These are phyloP conservation scores for Chiroxiphia lanceolata DNA, from an alignment of 2,797 vertebrate species.

Conservation along the genomic window DNA sequence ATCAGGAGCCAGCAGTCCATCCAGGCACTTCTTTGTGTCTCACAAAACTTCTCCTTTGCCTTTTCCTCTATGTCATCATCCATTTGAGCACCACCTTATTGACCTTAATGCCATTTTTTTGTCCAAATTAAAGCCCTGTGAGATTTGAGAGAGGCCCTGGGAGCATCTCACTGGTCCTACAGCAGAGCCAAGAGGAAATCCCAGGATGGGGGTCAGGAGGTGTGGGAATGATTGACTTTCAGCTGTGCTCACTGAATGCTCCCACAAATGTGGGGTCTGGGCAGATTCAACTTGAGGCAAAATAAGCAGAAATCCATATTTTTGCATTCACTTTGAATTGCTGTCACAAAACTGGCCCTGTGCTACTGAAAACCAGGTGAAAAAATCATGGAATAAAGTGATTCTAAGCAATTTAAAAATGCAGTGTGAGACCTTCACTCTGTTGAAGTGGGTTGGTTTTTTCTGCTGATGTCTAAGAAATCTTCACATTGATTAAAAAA, in stretches of 20 bases:
- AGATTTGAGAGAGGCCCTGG: neutral
- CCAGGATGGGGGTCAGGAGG: fast-evolving
- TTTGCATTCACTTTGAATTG: neutral
- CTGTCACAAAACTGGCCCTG: neutral
- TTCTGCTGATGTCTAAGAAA: neutral
- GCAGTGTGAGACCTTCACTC: neutral
- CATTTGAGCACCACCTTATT: neutral
- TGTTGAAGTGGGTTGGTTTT: neutral
- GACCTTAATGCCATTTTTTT: neutral
- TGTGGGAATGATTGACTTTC: fast-evolving
- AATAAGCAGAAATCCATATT: neutral
- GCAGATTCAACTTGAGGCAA: neutral
- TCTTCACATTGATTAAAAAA: neutral
- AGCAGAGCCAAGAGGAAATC: neutral
- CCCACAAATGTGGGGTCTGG: too few species aligned
- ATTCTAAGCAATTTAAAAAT: neutral
- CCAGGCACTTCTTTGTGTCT: neutral
- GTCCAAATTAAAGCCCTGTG: neutral
- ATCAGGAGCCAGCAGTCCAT: neutral
- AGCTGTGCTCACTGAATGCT: fast-evolving
- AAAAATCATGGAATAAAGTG: neutral
- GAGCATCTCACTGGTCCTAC: neutral
- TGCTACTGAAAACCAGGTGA: neutral
- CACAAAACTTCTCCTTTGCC: neutral
- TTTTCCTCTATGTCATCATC: neutral